Percentiles rank a stretch among this genome's conserved stretches.
phyloP scores from a whole-genome alignment of 2,888 invertebrate species.

The Drosophila vallismaia region DNA sequence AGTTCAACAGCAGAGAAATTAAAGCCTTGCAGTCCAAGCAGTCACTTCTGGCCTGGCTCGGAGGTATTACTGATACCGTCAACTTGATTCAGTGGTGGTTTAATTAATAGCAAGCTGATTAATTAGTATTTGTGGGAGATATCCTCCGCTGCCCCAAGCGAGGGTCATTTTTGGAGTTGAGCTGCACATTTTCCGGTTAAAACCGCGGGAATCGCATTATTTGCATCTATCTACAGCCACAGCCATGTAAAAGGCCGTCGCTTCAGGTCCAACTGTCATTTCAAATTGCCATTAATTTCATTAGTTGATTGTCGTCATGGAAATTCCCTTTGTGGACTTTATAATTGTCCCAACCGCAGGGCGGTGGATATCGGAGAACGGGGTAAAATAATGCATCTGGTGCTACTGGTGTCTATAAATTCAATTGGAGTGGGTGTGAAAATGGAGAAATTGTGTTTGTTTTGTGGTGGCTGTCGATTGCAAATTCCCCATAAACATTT shows the following conservation, averaged over 20 bases:
- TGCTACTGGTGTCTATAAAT: slow-evolving; percentile 11
- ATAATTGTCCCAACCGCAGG: slow-evolving; percentile 43
- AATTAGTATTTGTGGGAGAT: slow-evolving; percentile 63
- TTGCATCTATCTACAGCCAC: slow-evolving; percentile 5
- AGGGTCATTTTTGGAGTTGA: slow-evolving; percentile 15
- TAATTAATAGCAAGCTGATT: slow-evolving; percentile 74
- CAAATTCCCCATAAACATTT: slow-evolving; percentile 1
- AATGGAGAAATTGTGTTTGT: slow-evolving; percentile 34
- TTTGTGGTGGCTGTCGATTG: slow-evolving; percentile 25
- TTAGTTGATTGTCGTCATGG: slow-evolving; percentile 50
- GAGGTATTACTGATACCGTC: slow-evolving; percentile 38
- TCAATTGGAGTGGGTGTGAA: slow-evolving; percentile 38
- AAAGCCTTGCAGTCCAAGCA: slow-evolving; percentile 23
- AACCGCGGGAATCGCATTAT: slow-evolving; percentile 43
- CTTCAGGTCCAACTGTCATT: slow-evolving; percentile 11
- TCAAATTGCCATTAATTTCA: slow-evolving; percentile 59
- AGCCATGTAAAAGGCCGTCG: neutral
- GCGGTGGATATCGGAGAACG: slow-evolving; percentile 1
- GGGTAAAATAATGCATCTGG: slow-evolving; percentile 25
- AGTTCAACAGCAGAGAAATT: slow-evolving; percentile 1
- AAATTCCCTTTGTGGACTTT: slow-evolving; percentile 44
- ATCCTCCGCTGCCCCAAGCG: slow-evolving; percentile 6
- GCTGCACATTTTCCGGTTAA: slow-evolving; percentile 23
- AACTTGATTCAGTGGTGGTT: slow-evolving; percentile 51
- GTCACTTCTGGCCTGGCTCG: slow-evolving; percentile 35